A percentile compares a stretch with the other conserved stretches of the same genome.
These are phyloP conservation scores for Zaprionus vittiger DNA, from an alignment of 1,140 invertebrate genomes.

Conservation along the genomic window DNA sequence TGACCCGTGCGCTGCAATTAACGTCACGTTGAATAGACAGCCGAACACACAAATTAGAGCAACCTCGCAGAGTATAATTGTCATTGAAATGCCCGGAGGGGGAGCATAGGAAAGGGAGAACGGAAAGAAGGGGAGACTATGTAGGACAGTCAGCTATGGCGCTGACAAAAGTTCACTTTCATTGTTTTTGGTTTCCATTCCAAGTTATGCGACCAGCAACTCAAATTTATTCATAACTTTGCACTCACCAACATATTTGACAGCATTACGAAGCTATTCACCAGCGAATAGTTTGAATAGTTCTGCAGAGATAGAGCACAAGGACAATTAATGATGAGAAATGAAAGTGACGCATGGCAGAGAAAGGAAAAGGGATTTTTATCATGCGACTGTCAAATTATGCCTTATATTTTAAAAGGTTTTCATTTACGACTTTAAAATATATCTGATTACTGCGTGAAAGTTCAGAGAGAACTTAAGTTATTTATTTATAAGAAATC, in stretches of 20 bases:
- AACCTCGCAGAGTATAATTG: slow-evolving; percentile 60
- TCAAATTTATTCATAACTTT: slow-evolving; percentile 39
- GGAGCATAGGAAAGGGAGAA: neutral
- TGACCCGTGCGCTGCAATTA: slow-evolving; percentile 77
- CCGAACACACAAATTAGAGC: slow-evolving; percentile 66
- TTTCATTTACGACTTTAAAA: neutral
- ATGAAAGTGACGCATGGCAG: neutral
- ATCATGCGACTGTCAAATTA: neutral
- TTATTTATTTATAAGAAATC: no score
- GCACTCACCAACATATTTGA: slow-evolving; percentile 4
- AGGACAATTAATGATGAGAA: neutral
- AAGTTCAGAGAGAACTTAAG: no score
- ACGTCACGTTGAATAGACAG: slow-evolving; percentile 71
- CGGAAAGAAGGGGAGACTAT: neutral
- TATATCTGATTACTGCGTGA: no score
- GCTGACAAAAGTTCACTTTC: slow-evolving; percentile 16
- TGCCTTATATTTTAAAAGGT: neutral
- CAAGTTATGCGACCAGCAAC: slow-evolving; percentile 21
- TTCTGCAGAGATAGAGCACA: neutral
- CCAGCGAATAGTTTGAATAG: slow-evolving; percentile 23
- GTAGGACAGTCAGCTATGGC: neutral
- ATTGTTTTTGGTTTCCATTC: neutral
- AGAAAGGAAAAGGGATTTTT: neutral
- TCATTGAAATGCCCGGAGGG: slow-evolving; percentile 34
- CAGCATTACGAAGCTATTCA: slow-evolving; percentile 15